Evolutionary conservation across 2,888 invertebrate species (phyloP).

Genomic region (Mesochorus sp.): DNA sequence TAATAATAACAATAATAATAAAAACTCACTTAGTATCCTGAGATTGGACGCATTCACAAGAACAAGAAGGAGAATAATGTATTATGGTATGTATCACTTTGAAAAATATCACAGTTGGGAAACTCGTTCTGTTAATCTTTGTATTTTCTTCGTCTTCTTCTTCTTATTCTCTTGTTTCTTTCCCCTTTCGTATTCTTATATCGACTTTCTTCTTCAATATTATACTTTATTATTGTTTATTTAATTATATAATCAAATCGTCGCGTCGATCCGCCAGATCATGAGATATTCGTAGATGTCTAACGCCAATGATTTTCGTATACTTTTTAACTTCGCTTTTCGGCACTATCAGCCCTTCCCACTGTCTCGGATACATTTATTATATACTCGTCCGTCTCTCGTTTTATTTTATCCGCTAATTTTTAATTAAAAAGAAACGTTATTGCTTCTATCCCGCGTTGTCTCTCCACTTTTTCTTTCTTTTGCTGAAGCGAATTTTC

Average conservation of each 20-base stretch:
- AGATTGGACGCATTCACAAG: slow-evolving; percentile 65
- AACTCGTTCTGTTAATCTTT: slow-evolving; percentile 42
- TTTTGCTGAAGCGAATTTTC: background rate
- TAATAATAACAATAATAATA: slow-evolving; percentile 1
- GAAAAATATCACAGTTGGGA: slow-evolving; percentile 58
- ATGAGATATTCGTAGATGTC: slow-evolving; percentile 68
- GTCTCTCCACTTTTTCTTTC: background rate
- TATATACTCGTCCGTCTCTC: slow-evolving; percentile 56
- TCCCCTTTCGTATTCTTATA: background rate
- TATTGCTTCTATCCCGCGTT: slow-evolving; percentile 8
- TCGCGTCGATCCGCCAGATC: slow-evolving; percentile 55
- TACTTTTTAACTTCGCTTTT: slow-evolving; percentile 63
- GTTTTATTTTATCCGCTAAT: slow-evolving; percentile 42
- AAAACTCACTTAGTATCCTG: slow-evolving; percentile 73
- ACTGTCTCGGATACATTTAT: slow-evolving; percentile 71
- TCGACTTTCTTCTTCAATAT: background rate
- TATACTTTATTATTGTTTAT: slow-evolving; percentile 19
- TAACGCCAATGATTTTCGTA: slow-evolving; percentile 57
- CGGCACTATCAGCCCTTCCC: slow-evolving; percentile 68
- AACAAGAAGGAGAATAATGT: slow-evolving; percentile 54
- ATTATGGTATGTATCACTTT: slow-evolving; percentile 68
- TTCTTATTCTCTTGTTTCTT: slow-evolving; percentile 4
- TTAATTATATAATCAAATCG: slow-evolving; percentile 35
- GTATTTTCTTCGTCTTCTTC: slow-evolving; percentile 17
- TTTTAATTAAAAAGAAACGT: too few relatives aligned